phyloP scores from a whole-genome alignment of 2,888 invertebrate species.

The Harpagoxenus sublaevis region DNA sequence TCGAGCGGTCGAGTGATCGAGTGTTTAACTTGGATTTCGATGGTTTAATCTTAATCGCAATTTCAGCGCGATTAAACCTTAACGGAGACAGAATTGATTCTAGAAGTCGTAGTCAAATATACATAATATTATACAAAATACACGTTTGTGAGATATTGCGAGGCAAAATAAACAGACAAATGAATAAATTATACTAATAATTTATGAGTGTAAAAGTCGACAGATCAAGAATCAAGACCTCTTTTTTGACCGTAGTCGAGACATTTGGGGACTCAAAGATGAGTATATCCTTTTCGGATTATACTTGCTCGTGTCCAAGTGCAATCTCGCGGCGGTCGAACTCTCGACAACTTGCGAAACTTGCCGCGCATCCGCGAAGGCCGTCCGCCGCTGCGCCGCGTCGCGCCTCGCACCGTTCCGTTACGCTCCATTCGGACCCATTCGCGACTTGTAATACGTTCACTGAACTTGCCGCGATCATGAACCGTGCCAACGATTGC shows the following conservation, averaged over 20 bases:
- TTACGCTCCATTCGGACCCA: constrained; percentile 62
- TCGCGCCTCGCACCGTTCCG: constrained; percentile 49
- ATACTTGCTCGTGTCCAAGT: neutral
- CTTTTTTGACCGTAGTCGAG: too few species aligned
- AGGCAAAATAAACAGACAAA: neutral
- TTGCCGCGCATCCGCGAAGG: constrained; percentile 63
- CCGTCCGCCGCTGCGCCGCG: constrained; percentile 42
- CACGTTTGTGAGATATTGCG: too few species aligned
- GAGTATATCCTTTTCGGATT: neutral
- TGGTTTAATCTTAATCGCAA: too few species aligned
- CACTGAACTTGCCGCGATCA: constrained; percentile 60
- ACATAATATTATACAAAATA: too few species aligned
- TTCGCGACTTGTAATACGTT: constrained; percentile 65
- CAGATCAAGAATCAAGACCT: too few species aligned
- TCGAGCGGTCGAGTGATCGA: too few species aligned
- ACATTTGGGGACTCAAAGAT: neutral
- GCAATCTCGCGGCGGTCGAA: neutral
- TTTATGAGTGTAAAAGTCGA: neutral
- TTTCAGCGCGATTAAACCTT: too few species aligned
- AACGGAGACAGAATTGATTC: too few species aligned
- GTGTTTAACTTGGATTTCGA: too few species aligned
- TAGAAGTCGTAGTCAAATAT: too few species aligned
- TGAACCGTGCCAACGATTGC: constrained; percentile 33
- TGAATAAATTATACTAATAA: neutral
- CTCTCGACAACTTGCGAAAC: constrained; percentile 20